A percentile compares a stretch with the other conserved stretches of the same genome.
These are phyloP conservation scores for Latrodectus elegans DNA, from an alignment of 2,888 invertebrate species.

Conservation along the genomic window DNA sequence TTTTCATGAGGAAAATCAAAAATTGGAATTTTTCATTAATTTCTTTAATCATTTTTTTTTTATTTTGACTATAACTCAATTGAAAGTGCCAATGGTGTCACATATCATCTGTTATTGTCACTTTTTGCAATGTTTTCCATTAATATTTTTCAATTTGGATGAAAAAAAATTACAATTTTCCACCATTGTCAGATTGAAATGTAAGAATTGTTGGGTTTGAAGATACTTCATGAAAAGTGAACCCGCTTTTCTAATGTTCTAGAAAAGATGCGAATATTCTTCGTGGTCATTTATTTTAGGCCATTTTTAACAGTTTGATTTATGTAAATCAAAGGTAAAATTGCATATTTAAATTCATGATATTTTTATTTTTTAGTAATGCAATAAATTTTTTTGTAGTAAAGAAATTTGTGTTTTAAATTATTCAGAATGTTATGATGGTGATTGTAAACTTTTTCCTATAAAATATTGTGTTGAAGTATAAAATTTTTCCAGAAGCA, in stretches of 20 bases:
- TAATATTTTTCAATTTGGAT: too few relatives aligned
- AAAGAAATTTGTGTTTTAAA: too few relatives aligned
- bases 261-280: background rate
- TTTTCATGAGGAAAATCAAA: too few relatives aligned
- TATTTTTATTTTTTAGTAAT: too few relatives aligned
- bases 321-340: too few relatives aligned
- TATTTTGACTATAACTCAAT: background rate
- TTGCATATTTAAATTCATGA: too few relatives aligned
- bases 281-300: background rate
- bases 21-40: background rate
- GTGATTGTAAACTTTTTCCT: too few relatives aligned
- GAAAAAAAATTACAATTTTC: conserved; percentile 11
- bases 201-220: conserved; percentile 23
- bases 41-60: background rate
- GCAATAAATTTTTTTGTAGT: too few relatives aligned
- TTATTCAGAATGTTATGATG: too few relatives aligned
- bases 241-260: background rate
- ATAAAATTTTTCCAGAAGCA: too few relatives aligned
- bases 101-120: conserved; percentile 19
- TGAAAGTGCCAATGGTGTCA: background rate
- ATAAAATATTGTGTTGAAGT: too few relatives aligned
- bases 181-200: conserved; percentile 17
- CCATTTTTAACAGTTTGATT: background rate
- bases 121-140: too few relatives aligned
- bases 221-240: conserved; percentile 23